Conservation (phyloP, 1,140 invertebrate species). For the Chelonus insularis region DNA sequence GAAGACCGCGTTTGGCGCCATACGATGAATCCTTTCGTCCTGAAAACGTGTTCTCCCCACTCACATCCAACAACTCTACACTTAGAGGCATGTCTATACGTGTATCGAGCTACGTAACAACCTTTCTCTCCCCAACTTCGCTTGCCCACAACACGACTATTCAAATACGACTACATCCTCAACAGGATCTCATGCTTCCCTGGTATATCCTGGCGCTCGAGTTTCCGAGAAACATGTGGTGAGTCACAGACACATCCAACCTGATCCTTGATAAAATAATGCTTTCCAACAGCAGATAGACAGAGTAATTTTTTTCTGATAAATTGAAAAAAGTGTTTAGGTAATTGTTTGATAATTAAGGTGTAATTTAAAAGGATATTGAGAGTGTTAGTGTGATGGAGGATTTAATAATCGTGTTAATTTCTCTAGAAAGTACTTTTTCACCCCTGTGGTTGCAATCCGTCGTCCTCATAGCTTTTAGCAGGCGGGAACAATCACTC, state of each 20-base stretch:
- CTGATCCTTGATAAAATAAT: no score
- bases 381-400: background rate
- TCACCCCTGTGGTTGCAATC: no score
- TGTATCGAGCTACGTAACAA: background rate
- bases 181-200: constrained; percentile 39
- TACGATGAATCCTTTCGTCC: constrained; percentile 30
- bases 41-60: constrained; percentile 24
- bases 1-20: constrained; percentile 28
- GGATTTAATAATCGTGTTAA: background rate
- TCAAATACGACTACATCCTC: background rate
- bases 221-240: constrained; percentile 40
- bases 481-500: constrained; percentile 26
- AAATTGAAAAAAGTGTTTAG: constrained; percentile 28
- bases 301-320: no score
- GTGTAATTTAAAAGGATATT: constrained; percentile 29
- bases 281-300: no score
- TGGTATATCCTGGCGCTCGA: constrained; percentile 52
- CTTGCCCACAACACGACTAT: background rate
- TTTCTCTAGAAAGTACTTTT: background rate
- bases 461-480: background rate
- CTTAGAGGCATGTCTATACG: background rate
- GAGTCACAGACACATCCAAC: background rate
- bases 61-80: background rate
- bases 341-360: constrained; percentile 27
- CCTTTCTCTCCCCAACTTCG: background rate